phyloP scores from a whole-genome alignment of 2,113 vertebrate genomes.

The Anthoscopus minutus region DNA sequence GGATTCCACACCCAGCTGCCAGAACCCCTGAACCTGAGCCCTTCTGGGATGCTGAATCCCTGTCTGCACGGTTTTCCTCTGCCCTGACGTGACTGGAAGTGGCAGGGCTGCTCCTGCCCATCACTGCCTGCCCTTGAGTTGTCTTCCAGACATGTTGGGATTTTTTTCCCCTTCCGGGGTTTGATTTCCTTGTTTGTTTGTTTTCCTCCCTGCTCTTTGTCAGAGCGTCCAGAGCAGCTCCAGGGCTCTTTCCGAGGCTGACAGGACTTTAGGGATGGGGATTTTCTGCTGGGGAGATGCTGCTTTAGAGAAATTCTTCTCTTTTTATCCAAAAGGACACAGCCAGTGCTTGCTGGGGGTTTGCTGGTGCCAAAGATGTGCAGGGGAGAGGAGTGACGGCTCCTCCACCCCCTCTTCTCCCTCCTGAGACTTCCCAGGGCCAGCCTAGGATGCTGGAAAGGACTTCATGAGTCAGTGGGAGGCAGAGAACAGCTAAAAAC shows the following conservation, averaged over 20 bases:
- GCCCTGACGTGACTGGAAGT: constrained; percentile 21
- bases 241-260: not conserved
- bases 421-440: not conserved
- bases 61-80: not conserved
- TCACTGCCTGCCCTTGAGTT: constrained; percentile 46
- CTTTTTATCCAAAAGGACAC: not conserved
- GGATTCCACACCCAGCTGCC: not conserved
- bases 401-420: not conserved
- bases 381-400: not conserved
- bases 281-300: too few relatives aligned
- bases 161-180: not conserved
- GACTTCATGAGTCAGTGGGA: not conserved
- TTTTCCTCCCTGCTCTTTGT: not conserved
- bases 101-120: constrained; percentile 33
- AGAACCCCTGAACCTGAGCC: not conserved
- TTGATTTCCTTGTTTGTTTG: not conserved
- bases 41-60: not conserved
- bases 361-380: not conserved
- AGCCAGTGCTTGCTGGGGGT: not conserved
- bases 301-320: not conserved
- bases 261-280: not conserved
- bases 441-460: not conserved
- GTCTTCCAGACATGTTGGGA: not conserved
- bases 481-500: not conserved
- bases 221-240: not conserved